phyloP scores from a whole-genome alignment of 2,113 vertebrate species.

The Colistium nudipinnis region DNA sequence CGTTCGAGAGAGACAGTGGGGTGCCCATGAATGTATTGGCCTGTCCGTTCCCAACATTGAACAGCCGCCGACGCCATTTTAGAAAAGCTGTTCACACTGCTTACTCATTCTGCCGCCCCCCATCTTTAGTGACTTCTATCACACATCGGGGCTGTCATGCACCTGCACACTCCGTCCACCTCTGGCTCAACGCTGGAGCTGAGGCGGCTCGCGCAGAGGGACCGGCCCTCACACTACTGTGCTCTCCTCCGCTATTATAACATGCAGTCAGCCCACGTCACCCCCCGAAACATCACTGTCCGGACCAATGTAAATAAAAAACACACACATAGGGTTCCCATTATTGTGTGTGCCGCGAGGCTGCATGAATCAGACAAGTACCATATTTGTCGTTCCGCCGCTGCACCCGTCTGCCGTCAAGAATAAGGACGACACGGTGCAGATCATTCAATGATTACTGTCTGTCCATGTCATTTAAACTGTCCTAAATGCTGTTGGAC shows the following conservation, averaged over 20 bases:
- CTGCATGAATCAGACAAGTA: slow-evolving; percentile 17
- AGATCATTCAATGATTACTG: neutral
- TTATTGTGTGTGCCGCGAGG: neutral
- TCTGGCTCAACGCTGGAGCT: slow-evolving; percentile 51
- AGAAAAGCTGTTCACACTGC: slow-evolving; percentile 85
- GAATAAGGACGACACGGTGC: neutral
- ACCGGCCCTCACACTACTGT: too few species aligned
- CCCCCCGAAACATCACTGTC: slow-evolving; percentile 20
- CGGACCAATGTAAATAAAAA: neutral
- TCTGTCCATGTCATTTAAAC: neutral
- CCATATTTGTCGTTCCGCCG: slow-evolving; percentile 1
- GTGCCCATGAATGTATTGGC: slow-evolving; percentile 66
- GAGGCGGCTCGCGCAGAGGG: slow-evolving; percentile 28
- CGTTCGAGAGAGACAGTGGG: slow-evolving; percentile 37
- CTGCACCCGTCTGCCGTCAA: slow-evolving; percentile 11
- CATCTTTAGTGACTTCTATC: slow-evolving; percentile 81
- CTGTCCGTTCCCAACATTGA: slow-evolving; percentile 75
- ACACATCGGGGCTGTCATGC: slow-evolving; percentile 75
- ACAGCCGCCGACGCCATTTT: slow-evolving; percentile 89
- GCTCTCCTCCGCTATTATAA: slow-evolving; percentile 18
- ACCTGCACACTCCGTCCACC: slow-evolving; percentile 74
- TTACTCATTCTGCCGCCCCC: slow-evolving; percentile 82
- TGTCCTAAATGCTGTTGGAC: neutral
- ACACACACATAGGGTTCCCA: neutral
- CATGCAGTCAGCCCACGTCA: slow-evolving; percentile 14